Evolutionary conservation across 2,888 invertebrate species (phyloP), one percentile per base, ranked within the genome.

Genomic region (Synergus japonicus): DNA sequence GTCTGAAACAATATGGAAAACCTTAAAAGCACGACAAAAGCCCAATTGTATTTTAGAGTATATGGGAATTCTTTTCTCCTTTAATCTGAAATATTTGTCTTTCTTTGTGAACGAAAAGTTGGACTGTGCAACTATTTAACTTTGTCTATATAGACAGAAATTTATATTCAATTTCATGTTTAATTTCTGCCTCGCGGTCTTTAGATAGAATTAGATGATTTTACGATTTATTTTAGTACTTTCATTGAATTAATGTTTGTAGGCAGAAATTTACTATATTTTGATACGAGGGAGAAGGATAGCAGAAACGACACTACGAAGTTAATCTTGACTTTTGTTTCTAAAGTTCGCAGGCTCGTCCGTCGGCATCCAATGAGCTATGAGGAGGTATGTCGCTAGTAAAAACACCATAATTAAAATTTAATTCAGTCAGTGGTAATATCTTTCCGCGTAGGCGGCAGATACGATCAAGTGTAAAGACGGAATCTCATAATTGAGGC

Each of bases 341-440:
- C 46, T 46, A 2, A 46, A 46, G 46, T 8, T 46, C 8, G 12
- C 46, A 46, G 46, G 8, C 46, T 5, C 9, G 9, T 60, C 5
- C 18, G 60, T 8, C 60, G 9, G 4, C 18, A 18, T 9, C 9
- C 5, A 60, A 18, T 60, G 18, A 60, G 18, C n/a, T 18, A 1
- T 18, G 41, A 15, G 79, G 60, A 79, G 67, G 12, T 67, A 73
- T 46, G 49, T 78, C 64, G 78, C 81, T 85, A 85, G 87, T 87
- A 86, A 88, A 44, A 87, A 85, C 82, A 85, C 81, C 85, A 86
- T 87, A 88, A 90, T 90, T 88, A 88, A 88, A 87, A 88, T 87
- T 88, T 87, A 87, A 89, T 89, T 87, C 83, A 83, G 85, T 84
- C 81, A 78, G 78, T 78, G 81, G 82, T 81, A 83, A 87, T 84